Evolutionary conservation across 2,888 invertebrate species (phyloP).

Genomic region (Crocallis elinguaria): DNA sequence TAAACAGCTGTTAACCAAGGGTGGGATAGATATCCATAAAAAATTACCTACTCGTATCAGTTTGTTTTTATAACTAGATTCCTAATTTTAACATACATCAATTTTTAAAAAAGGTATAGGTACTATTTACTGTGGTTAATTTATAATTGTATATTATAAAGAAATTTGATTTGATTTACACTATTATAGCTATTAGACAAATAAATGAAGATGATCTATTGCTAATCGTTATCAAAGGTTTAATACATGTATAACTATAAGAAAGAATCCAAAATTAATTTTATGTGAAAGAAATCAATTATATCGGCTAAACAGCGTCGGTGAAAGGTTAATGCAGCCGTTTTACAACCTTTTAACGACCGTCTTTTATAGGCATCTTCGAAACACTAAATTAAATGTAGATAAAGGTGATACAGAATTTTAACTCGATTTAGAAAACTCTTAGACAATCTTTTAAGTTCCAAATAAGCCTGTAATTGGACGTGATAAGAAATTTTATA

Average conservation of each 20-base stretch:
- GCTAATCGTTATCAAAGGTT: not conserved
- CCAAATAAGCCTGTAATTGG: not conserved
- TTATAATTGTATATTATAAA: no score
- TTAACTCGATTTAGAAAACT: slow-evolving; percentile 16
- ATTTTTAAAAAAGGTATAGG: no score
- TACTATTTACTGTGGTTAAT: no score
- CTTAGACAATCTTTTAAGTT: not conserved
- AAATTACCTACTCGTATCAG: no score
- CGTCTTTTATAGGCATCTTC: slow-evolving; percentile 64
- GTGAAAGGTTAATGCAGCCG: slow-evolving; percentile 74
- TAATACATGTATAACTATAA: slow-evolving; percentile 3
- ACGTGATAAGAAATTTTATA: not conserved
- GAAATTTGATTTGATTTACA: no score
- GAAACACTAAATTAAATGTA: slow-evolving; percentile 72
- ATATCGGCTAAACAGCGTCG: slow-evolving; percentile 61
- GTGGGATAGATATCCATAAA: no score
- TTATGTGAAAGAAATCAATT: slow-evolving; percentile 65
- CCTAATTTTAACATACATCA: no score
- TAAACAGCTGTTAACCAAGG: no score
- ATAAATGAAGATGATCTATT: not conserved
- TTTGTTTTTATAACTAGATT: no score
- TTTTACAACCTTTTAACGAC: slow-evolving; percentile 71
- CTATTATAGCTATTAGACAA: not conserved
- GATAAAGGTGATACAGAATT: slow-evolving; percentile 47
- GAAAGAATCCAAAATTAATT: slow-evolving; percentile 46